Evolutionary conservation across 2,113 vertebrate species (phyloP).

Genomic region (Phycodurus eques): DNA sequence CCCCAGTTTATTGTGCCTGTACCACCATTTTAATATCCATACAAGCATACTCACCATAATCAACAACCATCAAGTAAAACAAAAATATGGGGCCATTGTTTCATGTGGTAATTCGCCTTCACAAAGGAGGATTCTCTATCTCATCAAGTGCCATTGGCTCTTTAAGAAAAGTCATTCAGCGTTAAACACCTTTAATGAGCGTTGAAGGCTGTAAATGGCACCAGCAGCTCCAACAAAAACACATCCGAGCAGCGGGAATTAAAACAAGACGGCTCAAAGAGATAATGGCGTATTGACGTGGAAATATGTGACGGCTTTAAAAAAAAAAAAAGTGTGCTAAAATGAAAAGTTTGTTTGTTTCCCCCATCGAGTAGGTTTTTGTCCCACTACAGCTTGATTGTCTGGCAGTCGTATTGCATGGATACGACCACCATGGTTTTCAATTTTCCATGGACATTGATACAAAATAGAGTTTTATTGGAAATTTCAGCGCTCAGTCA

Average conservation of each 20-base stretch:
- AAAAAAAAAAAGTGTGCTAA: background rate
- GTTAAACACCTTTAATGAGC: slow-evolving; percentile 61
- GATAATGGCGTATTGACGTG: slow-evolving; percentile 32
- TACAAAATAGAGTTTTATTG: slow-evolving; percentile 2
- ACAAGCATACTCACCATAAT: background rate
- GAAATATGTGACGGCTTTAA: background rate
- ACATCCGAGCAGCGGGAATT: slow-evolving; percentile 28
- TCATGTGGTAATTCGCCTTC: background rate
- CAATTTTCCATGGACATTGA: background rate
- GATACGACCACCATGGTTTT: background rate
- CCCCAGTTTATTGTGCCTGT: background rate
- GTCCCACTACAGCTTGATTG: background rate
- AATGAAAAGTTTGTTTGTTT: background rate
- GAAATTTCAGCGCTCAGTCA: background rate
- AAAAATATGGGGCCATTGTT: background rate
- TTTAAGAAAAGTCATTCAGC: slow-evolving; percentile 42
- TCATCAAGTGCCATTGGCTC: slow-evolving; percentile 15
- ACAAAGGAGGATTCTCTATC: slow-evolving; percentile 5
- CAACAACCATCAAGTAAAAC: background rate
- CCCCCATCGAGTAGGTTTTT: background rate
- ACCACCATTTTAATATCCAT: background rate
- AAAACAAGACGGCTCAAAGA: slow-evolving; percentile 53
- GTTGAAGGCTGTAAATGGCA: slow-evolving; percentile 66
- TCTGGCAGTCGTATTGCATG: background rate
- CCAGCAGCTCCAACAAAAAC: slow-evolving; percentile 51